Conservation (phyloP, 2,797 vertebrate genomes). For the Microctenopoma lineatum region DNA sequence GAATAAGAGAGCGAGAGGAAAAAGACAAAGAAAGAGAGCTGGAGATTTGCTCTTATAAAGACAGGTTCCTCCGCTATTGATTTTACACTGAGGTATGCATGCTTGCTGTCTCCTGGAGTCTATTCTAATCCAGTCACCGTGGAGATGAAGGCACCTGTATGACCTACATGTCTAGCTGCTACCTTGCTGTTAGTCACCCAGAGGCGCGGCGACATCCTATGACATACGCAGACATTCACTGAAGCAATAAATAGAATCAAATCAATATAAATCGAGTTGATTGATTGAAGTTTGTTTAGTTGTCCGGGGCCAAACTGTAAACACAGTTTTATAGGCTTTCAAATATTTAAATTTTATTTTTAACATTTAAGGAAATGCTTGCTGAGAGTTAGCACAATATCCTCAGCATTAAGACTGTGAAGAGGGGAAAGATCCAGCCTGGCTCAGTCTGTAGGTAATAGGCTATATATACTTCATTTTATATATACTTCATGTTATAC, state of each 20-base stretch:
- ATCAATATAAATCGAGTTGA: background rate
- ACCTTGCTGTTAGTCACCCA: constrained; percentile 5
- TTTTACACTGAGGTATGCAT: constrained; percentile 34
- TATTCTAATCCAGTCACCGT: constrained; percentile 37
- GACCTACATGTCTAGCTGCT: constrained; percentile 12
- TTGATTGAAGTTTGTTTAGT: background rate
- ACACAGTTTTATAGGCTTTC: background rate
- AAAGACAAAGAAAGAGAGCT: background rate
- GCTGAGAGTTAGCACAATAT: too few species aligned
- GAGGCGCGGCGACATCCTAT: constrained; percentile 1
- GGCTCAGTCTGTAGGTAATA: background rate
- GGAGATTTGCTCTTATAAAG: constrained; percentile 20
- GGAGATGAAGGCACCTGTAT: constrained; percentile 9
- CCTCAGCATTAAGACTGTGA: background rate
- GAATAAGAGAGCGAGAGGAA: background rate
- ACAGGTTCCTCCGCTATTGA: constrained; percentile 35
- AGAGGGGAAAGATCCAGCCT: background rate
- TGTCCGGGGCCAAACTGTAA: too few species aligned
- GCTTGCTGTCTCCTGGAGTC: constrained; percentile 40
- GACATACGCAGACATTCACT: background rate
- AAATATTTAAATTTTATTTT: background rate
- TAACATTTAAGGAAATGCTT: background rate
- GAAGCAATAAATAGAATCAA: background rate
- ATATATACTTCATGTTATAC: too few species aligned
- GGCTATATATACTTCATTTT: too few species aligned